Percentiles rank a stretch among this genome's conserved stretches.
phyloP scores from a whole-genome alignment of 2,888 invertebrate species.

The Heliconius ismenius region DNA sequence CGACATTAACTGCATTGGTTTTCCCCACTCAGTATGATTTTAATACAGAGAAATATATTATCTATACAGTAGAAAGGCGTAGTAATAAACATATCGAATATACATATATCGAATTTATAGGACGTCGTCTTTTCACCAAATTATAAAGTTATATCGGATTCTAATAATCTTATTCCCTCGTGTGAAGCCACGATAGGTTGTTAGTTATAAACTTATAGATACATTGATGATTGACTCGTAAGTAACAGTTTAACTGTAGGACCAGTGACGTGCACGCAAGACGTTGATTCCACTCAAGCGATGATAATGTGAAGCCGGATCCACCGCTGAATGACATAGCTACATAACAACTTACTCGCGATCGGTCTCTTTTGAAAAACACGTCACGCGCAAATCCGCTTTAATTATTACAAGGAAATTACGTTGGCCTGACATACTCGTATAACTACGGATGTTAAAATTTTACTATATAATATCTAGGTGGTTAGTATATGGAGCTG shows the following conservation, averaged over 20 bases:
- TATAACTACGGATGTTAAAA: not conserved
- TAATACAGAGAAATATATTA: too few relatives aligned
- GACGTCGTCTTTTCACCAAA: not conserved
- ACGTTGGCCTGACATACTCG: not conserved
- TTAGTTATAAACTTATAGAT: not conserved
- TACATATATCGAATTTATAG: too few relatives aligned
- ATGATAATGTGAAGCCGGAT: conserved; percentile 57
- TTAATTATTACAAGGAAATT: not conserved
- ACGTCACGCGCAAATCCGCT: conserved; percentile 22
- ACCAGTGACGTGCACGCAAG: conserved; percentile 19
- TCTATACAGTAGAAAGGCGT: too few relatives aligned
- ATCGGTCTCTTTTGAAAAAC: conserved; percentile 30
- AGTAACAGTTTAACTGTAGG: conserved; percentile 14
- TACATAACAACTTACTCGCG: conserved; percentile 62
- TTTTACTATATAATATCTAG: too few relatives aligned
- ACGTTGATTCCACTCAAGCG: conserved; percentile 46
- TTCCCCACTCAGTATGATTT: too few relatives aligned
- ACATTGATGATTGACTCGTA: conserved; percentile 31
- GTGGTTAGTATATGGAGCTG: too few relatives aligned
- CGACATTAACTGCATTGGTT: too few relatives aligned
- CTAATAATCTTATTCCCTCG: not conserved
- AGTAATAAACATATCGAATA: too few relatives aligned
- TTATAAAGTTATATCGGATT: not conserved
- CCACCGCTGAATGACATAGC: conserved; percentile 64
- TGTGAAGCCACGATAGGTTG: not conserved